Percentiles rank a stretch among this genome's conserved stretches.
These are phyloP conservation scores for Ophioderma brevispina DNA, from an alignment of 35 echinoderm and acorn worm genomes.

Conservation along the genomic window DNA sequence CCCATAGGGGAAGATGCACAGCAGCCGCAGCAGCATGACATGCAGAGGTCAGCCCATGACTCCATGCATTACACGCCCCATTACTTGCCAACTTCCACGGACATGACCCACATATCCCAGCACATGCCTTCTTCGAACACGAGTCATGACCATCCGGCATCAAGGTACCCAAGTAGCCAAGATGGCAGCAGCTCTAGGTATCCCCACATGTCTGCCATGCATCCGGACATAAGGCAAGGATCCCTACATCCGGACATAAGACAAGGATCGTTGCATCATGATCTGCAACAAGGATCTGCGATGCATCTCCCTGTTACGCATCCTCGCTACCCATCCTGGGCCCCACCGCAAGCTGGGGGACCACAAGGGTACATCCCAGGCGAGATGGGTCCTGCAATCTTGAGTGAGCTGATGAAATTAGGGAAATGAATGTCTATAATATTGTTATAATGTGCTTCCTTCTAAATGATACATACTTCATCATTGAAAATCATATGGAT, in stretches of 20 bases:
- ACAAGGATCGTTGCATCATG: neutral
- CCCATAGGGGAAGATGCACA: too few relatives aligned
- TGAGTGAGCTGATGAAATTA: constrained; percentile 1
- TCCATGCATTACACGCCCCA: neutral
- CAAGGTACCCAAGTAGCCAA: neutral
- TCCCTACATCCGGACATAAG: neutral
- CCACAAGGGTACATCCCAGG: neutral
- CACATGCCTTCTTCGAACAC: neutral
- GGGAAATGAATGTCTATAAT: too few relatives aligned
- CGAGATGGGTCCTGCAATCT: neutral
- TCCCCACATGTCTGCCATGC: neutral
- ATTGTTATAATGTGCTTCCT: too few relatives aligned
- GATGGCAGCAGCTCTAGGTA: neutral
- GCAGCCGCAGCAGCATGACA: too few relatives aligned
- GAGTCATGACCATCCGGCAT: neutral
- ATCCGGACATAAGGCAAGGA: neutral
- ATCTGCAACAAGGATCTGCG: neutral
- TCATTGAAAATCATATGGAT: too few relatives aligned
- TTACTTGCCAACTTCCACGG: neutral
- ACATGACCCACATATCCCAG: neutral
- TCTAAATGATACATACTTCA: too few relatives aligned
- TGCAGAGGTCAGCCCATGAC: too few relatives aligned
- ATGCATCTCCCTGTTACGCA: neutral
- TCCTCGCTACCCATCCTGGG: neutral
- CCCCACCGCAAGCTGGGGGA: neutral